Evolutionary conservation across 2,797 vertebrate genomes (phyloP).

Genomic region (Premnoplex brunnescens): DNA sequence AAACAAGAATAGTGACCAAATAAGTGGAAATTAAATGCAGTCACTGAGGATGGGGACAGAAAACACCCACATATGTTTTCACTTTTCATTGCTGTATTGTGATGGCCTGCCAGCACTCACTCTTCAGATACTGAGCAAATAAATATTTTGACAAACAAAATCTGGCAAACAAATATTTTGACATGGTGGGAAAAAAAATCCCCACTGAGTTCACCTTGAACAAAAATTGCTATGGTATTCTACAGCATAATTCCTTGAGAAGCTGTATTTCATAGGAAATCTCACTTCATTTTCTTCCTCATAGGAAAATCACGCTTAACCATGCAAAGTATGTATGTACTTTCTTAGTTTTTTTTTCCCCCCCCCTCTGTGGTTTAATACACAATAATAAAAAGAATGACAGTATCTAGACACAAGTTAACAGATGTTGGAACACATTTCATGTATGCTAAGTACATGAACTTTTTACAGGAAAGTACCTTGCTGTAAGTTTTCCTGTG

Average conservation of each 20-base stretch:
- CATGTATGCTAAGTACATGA: rapidly evolving
- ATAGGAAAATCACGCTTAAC: too few species aligned
- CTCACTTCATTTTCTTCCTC: not conserved
- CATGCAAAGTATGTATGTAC: too few species aligned
- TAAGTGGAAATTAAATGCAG: not conserved
- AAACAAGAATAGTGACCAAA: not conserved
- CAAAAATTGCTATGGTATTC: not conserved
- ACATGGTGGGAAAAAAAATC: not conserved
- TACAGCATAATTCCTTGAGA: not conserved
- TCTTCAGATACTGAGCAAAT: not conserved
- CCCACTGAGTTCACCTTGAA: not conserved
- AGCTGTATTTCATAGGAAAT: not conserved
- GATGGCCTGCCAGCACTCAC: not conserved
- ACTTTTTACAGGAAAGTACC: not conserved
- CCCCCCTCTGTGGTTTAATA: not conserved
- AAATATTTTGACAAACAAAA: not conserved
- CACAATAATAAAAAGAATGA: not conserved
- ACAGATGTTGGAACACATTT: not conserved
- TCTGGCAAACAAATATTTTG: not conserved
- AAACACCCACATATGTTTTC: not conserved
- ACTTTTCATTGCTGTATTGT: not conserved
- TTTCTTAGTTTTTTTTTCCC: not conserved
- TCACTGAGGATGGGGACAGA: not conserved
- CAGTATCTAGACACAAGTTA: not conserved
- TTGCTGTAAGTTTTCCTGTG: not conserved